Evolutionary conservation across 2,113 vertebrate species (phyloP), one percentile per base, ranked within the genome.

Genomic region (Rynchops niger): DNA sequence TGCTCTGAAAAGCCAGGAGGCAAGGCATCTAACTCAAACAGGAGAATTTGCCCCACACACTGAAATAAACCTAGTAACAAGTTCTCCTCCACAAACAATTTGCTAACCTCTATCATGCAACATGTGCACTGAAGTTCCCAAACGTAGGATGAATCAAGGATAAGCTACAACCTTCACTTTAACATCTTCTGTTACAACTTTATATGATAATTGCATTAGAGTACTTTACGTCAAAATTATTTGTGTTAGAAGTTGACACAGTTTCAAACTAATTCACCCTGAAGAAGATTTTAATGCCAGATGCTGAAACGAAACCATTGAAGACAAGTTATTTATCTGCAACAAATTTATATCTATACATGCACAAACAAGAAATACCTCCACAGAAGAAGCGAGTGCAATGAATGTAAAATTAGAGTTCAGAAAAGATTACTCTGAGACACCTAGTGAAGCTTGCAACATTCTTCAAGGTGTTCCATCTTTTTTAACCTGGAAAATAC

Each of bases 401-500:
- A 59, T 59, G 88, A 81, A 82, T 50, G 58, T 59, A 91, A 96
- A 85, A 12, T 70, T 71, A 14, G 8, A 93, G 59, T 59, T 91
- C 78, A 92, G 65, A 81, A 96, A 95, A 95, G 84, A 76, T 74
- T 79, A 92, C 15, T 40, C 18, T 19, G 38, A 96, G 62, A 72
- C 52, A 69, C 59, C 27, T 36, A 78, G 32, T 88, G 86, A 94
- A 96, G 82, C 23, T 10, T 83, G 29, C 21, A n/a, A 42, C 11
- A 34, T 53, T 84, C 32, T 72, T 90, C 42, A 66, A 58, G 17
- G 36, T 72, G 82, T 74, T 90, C 50, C 89, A 58, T 42, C 63
- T 71, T 86, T 89, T 94, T 82, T 38, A 90, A 93, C 71, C 47
- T 88, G 34, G 65, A 96, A 95, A 96, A 82, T 61, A 71, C 55